Base-by-base conservation (phyloP, 2,888 invertebrate genomes). In the Scrobipalpa costella region DNA sequence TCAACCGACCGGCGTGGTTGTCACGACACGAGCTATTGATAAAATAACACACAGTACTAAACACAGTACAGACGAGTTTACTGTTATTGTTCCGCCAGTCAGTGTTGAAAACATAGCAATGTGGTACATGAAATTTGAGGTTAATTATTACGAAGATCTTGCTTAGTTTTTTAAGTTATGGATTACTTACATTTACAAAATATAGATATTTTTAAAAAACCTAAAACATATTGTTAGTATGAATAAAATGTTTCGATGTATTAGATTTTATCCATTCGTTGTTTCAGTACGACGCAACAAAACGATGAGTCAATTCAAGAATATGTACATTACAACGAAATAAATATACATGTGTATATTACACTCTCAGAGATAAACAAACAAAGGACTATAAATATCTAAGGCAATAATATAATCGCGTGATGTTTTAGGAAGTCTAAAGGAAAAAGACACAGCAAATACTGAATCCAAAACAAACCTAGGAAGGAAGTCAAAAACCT, bases 401-500 rank as follows among this genome's bases (percentile, higher is more conserved):
- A 44, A 44, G n/a, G n/a, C 44, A 44, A 44, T n/a, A 44, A 15
- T 15, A 15, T n/a, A 44, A 44, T n/a, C 7, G 3, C 1, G 40
- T 9, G 44, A 27, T 27, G 27, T 27, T 27, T 27, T 15, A 15
- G 44, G n/a, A 44, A 44, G 13, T 13, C 40, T 19, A 19, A 8
- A 19, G 7, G 7, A 17, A 50, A 49, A 21, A 21, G 2, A 19
- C 11, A 21, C 17, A 50, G 7, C 2, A 21, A 50, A 21, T 50
- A 19, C 11, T 15, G 0, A 50, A 17, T 17, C 1, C 21, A 17
- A 1, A 8, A 21, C 17, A 19, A 17, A 19, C 50, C 19, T 50
- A 50, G 50, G 50, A 50, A 50, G 50, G 50, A 50, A 50, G 50
- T 50, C 50, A 50, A 50, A 21, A 50, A 50, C 50, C 50, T 50